A percentile compares a stretch with the other conserved stretches of the same genome.
These are phyloP conservation scores for Spheniscus humboldti DNA, from an alignment of 2,797 vertebrate genomes.

Conservation along the genomic window DNA sequence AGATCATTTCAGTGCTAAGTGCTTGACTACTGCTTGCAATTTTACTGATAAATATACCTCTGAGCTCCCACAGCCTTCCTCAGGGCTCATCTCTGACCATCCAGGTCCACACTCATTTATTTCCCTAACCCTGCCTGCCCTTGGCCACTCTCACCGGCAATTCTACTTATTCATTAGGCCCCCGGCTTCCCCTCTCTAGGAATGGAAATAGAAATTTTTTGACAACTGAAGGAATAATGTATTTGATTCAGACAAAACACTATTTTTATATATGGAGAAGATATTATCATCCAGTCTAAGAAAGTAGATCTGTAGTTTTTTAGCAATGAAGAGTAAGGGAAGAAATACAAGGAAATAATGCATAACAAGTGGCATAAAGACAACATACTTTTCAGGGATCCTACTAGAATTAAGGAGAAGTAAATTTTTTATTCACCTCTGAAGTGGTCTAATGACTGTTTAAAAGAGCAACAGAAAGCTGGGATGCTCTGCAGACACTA, in stretches of 20 bases:
- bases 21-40: neutral
- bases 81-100: neutral
- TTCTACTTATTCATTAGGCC: neutral
- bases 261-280: neutral
- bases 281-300: neutral
- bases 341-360: neutral
- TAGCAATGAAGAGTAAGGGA: neutral
- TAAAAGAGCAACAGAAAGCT: neutral
- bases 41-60: neutral
- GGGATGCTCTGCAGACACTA: neutral
- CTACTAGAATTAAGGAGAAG: neutral
- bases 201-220: neutral
- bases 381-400: neutral
- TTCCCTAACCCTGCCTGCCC: neutral
- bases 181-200: accelerated
- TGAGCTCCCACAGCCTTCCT: neutral
- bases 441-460: neutral
- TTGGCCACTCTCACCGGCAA: neutral
- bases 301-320: neutral
- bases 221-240: neutral
- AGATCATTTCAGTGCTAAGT: neutral
- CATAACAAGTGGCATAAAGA: neutral
- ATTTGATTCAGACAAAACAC: neutral
- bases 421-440: neutral
- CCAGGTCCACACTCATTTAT: neutral